A percentile compares a stretch with the other conserved stretches of the same genome.
These are phyloP conservation scores for Neotoma lepida DNA, from an alignment of 2,113 vertebrate species.

Conservation along the genomic window DNA sequence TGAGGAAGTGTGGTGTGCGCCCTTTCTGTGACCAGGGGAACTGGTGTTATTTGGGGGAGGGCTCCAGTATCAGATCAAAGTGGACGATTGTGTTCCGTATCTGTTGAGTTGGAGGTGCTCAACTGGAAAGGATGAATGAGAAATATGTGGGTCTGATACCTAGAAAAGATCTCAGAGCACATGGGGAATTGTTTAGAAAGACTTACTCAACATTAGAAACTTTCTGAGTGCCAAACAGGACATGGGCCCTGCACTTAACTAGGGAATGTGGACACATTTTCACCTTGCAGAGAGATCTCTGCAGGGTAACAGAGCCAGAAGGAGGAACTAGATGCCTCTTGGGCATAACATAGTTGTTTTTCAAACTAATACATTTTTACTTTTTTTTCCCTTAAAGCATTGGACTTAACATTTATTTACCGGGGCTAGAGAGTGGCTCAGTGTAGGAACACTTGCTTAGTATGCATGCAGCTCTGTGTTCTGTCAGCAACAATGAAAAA, in stretches of 20 bases:
- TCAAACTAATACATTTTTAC: not conserved
- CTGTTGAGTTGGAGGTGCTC: not conserved
- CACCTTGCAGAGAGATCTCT: not conserved
- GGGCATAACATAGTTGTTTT: not conserved
- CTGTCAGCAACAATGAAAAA: not conserved
- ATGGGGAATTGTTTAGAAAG: slow-evolving; percentile 5
- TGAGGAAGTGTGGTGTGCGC: not conserved
- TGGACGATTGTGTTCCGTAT: not conserved
- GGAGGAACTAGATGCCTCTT: not conserved
- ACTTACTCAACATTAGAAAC: not conserved
- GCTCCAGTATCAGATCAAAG: not conserved
- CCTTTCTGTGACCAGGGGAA: slow-evolving; percentile 4
- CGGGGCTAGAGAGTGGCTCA: not conserved
- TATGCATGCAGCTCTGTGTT: not conserved
- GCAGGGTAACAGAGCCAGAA: not conserved
- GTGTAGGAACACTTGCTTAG: not conserved
- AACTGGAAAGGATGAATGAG: slow-evolving; percentile 14
- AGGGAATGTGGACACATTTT: not conserved
- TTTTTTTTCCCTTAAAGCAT: not conserved
- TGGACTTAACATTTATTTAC: not conserved
- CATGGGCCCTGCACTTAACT: not conserved
- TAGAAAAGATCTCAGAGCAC: not conserved
- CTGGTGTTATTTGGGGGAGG: not conserved
- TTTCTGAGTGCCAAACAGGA: not conserved
- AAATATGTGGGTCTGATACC: not conserved